A percentile compares a stretch with the other conserved stretches of the same genome.
Evolutionary conservation across 2,113 vertebrate species (phyloP).

Genomic region (Rhinoderma darwinii): DNA sequence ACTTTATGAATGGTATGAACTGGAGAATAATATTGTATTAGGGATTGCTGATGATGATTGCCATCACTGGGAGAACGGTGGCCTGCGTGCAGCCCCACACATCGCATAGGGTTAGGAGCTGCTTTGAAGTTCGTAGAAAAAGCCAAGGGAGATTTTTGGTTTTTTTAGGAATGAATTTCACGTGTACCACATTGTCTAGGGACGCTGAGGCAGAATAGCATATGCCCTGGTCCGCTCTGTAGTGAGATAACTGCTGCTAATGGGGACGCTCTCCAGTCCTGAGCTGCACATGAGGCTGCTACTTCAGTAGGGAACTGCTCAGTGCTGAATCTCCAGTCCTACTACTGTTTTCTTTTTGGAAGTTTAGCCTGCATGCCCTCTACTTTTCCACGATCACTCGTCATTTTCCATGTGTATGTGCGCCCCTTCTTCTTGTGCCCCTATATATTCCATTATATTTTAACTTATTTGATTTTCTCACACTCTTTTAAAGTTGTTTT

Average conservation of each 20-base stretch:
- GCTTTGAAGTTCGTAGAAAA: constrained; percentile 12
- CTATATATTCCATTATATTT: background rate
- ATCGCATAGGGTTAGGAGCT: background rate
- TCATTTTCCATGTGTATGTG: background rate
- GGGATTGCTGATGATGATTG: background rate
- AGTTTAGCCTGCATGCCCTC: background rate
- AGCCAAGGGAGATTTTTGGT: background rate
- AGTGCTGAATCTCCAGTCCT: constrained; percentile 34
- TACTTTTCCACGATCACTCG: background rate
- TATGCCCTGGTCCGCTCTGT: background rate
- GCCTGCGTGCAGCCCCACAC: background rate
- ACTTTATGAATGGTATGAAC: background rate
- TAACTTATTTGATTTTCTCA: background rate
- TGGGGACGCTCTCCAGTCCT: constrained; percentile 7
- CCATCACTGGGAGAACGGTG: background rate
- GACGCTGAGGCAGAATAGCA: constrained; percentile 11
- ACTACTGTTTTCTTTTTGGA: background rate
- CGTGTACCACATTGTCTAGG: background rate
- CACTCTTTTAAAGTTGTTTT: constrained; percentile 8
- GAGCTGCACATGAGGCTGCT: constrained; percentile 35
- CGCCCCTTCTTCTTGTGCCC: background rate
- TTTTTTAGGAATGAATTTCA: background rate
- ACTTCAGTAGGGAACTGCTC: background rate
- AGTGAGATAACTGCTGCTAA: constrained; percentile 19
- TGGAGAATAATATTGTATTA: background rate